Evolutionary conservation across 2,113 vertebrate species (phyloP).

Genomic region (Coryphaenoides rupestris): DNA sequence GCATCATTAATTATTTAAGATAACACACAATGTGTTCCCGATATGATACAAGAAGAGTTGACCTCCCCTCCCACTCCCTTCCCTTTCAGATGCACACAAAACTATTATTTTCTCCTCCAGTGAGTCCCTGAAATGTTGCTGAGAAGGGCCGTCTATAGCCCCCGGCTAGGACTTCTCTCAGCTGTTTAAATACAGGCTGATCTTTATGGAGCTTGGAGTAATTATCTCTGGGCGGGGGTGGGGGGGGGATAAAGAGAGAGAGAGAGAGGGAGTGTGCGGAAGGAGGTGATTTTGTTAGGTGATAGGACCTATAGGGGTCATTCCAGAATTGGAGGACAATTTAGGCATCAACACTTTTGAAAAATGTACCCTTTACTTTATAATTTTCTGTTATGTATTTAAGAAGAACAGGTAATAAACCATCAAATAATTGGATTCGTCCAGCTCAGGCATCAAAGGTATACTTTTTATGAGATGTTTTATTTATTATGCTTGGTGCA

Average conservation of each 20-base stretch:
- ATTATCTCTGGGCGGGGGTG: conserved; percentile 57
- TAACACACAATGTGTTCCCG: neutral
- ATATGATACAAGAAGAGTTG: conserved; percentile 8
- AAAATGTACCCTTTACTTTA: too few species aligned
- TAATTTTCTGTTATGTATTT: too few species aligned
- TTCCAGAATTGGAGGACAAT: too few species aligned
- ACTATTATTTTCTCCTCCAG: conserved; percentile 35
- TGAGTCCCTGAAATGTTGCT: conserved; percentile 42
- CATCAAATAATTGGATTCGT: too few species aligned
- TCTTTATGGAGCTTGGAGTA: conserved; percentile 64
- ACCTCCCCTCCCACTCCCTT: neutral
- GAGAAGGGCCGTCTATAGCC: conserved; percentile 56
- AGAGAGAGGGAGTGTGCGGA: conserved; percentile 16
- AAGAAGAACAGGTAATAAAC: too few species aligned
- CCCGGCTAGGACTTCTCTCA: conserved; percentile 60
- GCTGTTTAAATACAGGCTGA: conserved; percentile 71
- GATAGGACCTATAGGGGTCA: neutral
- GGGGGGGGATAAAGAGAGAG: conserved; percentile 4
- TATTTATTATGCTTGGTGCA: conserved; percentile 5
- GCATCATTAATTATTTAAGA: too few species aligned
- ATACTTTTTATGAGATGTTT: neutral
- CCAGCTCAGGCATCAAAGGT: too few species aligned
- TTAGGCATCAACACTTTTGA: too few species aligned
- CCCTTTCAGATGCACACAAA: conserved; percentile 17
- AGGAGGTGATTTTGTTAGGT: conserved; percentile 21